Conservation (phyloP, 2,113 vertebrate genomes). For the Forbesichthys agassizii region DNA sequence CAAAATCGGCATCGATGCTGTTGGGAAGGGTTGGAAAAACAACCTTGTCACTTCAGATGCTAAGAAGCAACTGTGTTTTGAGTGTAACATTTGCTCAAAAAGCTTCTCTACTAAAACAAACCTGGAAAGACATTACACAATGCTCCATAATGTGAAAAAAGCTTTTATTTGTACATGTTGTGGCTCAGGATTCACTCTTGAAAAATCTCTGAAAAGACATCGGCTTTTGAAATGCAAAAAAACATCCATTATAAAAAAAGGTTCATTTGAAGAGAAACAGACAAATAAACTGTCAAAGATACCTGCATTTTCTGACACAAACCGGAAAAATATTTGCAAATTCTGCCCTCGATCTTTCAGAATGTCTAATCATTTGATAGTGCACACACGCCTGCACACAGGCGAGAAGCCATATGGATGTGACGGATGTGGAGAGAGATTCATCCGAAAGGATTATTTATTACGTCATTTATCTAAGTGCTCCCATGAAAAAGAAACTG, state of each 20-base stretch:
- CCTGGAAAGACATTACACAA: conserved; percentile 66
- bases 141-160: conserved; percentile 63
- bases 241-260: background rate
- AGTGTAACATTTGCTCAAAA: conserved; percentile 67
- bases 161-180: conserved; percentile 66
- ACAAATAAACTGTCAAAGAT: conserved; percentile 6
- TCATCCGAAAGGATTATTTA: conserved; percentile 76
- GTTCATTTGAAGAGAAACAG: background rate
- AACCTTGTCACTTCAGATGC: conserved; percentile 4
- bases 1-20: conserved; percentile 69
- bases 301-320: conserved; percentile 48
- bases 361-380: conserved; percentile 39
- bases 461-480: conserved; percentile 72
- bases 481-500: conserved; percentile 16
- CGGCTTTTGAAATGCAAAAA: conserved; percentile 40
- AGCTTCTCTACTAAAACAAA: conserved; percentile 52
- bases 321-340: conserved; percentile 58
- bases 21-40: conserved; percentile 65
- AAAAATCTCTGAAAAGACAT: conserved; percentile 64
- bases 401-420: conserved; percentile 76
- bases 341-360: conserved; percentile 72
- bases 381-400: conserved; percentile 74
- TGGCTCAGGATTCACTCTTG: conserved; percentile 51
- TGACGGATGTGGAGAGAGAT: conserved; percentile 69
- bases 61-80: conserved; percentile 34